Percentiles rank a stretch among this genome's conserved stretches.
These are phyloP conservation scores for Ophion ventricosus DNA, from an alignment of 2,888 invertebrate genomes.

Conservation along the genomic window DNA sequence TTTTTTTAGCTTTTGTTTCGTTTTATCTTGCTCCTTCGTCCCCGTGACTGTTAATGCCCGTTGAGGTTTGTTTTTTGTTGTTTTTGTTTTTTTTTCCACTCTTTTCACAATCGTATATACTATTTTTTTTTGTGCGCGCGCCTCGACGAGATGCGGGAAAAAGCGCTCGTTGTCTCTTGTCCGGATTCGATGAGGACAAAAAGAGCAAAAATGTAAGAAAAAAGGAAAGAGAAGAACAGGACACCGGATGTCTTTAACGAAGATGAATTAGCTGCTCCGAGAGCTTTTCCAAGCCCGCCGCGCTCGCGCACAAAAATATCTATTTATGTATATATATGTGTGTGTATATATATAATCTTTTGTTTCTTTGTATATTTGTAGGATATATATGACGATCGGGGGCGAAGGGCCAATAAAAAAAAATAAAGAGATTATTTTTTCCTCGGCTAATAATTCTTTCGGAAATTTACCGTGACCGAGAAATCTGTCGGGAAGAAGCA, in stretches of 20 bases:
- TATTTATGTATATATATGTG: conserved; percentile 32
- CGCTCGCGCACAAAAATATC: conserved; percentile 38
- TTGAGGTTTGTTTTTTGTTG: conserved; percentile 65
- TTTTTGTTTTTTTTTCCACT: background rate
- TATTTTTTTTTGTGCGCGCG: conserved; percentile 24
- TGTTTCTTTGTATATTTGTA: conserved; percentile 37
- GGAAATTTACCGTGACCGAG: no score
- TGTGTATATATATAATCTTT: conserved; percentile 20
- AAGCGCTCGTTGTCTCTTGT: conserved; percentile 10
- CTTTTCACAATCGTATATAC: conserved; percentile 35
- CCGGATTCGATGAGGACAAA: background rate
- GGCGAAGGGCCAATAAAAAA: conserved; percentile 25
- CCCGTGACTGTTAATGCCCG: conserved; percentile 78
- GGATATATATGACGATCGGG: conserved; percentile 51
- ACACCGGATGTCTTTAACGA: no score
- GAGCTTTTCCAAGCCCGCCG: conserved; percentile 29
- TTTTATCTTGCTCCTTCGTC: conserved; percentile 59
- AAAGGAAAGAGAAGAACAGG: background rate
- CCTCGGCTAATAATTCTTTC: background rate
- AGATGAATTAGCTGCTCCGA: conserved; percentile 43
- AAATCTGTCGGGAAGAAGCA: no score
- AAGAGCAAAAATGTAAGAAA: no score
- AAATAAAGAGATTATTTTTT: background rate
- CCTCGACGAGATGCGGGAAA: conserved; percentile 28
- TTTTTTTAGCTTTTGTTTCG: conserved; percentile 34